Base-by-base conservation (phyloP, 1,140 invertebrate genomes). In the Camponotus vicinus region DNA sequence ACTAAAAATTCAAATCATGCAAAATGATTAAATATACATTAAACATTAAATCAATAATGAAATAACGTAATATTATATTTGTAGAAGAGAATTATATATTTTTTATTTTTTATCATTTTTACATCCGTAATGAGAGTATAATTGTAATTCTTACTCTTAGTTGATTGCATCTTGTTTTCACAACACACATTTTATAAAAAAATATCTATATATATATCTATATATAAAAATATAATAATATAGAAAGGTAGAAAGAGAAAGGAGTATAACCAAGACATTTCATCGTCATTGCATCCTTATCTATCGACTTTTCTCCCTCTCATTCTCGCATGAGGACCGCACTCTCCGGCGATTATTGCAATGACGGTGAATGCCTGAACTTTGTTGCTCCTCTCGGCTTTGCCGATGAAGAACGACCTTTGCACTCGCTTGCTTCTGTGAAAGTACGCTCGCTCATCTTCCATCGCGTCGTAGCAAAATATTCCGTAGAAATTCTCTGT, bases 281-380 rank as follows among this genome's bases (percentile, higher is more conserved):
- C 55, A 49, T 32, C 45, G 64, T 57, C 34, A 55, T n/a, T 61
- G 40, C 40, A 37, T 83, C 32, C 55, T 73, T 73, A 37, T 75
- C 55, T 61, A 69, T 59, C n/a, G 32, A 34, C 4, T 52, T 55
- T 61, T 61, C 55, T 83, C 61, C 3, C 42, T 75, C 57, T 83
- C 32, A 61, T 73, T 61, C 79, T 11, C 49, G 34, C 27, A 42
- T 18, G 52, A 66, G 61, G 77, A 87, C 79, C 70, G 37, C n/a
- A 57, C 27, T 87, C 57, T 76, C 52, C 27, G 37, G 73, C 37
- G 75, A 83, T 90, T 66, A 83, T 76, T 85, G 70, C 40, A 88
- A 88, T 86, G 91, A 90, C 82, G 91, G 90, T 93, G 92, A 92
- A 92, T 90, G 92, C 87, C 83, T 92, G 92, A 93, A 93, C 92